These are phyloP conservation scores for Riptortus pedestris DNA, from an alignment of 1,140 invertebrate genomes.

Conservation along the genomic window DNA sequence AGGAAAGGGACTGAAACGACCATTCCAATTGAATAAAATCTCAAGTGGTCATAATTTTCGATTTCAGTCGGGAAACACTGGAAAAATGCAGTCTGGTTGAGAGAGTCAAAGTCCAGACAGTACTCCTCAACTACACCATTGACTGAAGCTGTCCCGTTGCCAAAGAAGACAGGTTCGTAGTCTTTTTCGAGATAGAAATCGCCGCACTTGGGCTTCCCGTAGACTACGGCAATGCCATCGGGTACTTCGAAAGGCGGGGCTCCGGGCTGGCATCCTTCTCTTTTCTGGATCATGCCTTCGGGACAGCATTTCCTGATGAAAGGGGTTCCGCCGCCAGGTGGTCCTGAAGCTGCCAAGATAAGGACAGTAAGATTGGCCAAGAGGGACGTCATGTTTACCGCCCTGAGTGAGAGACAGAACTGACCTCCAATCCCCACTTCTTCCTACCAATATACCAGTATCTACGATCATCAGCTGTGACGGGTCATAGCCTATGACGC, in stretches of 20 bases:
- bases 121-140: too few species aligned
- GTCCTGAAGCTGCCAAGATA: too few species aligned
- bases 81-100: not conserved
- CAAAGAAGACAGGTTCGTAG: too few species aligned
- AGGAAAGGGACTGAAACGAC: slow-evolving; percentile 60
- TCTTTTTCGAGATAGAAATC: not conserved
- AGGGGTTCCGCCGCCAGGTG: too few species aligned
- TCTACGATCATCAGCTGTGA: too few species aligned
- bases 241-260: not conserved
- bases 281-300: not conserved
- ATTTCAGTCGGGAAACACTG: not conserved
- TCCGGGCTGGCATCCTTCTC: not conserved
- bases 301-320: slow-evolving; percentile 1
- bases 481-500: too few species aligned
- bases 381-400: too few species aligned
- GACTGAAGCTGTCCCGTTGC: too few species aligned
- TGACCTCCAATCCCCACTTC: not conserved
- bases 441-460: too few species aligned
- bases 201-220: not conserved
- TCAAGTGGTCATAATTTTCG: not conserved
- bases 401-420: not conserved
- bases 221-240: not conserved
- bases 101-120: not conserved
- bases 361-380: too few species aligned
- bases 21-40: slow-evolving; percentile 42